Percentiles rank a stretch among this genome's conserved stretches.
phyloP scores from a whole-genome alignment of 1,140 invertebrate species.

The Meloidogyne exigua region DNA sequence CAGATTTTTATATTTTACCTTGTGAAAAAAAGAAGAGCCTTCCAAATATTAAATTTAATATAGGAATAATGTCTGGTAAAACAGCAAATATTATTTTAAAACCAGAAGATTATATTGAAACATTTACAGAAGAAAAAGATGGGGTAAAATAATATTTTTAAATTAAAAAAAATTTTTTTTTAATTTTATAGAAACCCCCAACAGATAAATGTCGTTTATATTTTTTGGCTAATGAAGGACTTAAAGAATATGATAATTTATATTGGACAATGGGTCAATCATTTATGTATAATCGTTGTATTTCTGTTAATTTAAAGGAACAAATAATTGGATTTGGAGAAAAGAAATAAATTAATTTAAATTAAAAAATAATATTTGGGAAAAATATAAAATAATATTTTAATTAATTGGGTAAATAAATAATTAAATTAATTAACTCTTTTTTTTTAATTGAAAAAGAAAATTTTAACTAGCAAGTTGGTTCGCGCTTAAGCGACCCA shows the following conservation, averaged over 20 bases:
- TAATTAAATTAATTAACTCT: too few species aligned
- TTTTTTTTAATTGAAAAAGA: too few species aligned
- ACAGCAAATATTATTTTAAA: neutral
- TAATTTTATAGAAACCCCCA: too few species aligned
- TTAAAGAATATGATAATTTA: neutral
- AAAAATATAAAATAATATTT: neutral
- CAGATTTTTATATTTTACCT: neutral
- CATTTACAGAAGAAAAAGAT: neutral
- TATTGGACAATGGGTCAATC: neutral
- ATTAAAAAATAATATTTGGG: neutral
- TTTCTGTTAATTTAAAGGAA: neutral
- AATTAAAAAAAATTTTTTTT: neutral
- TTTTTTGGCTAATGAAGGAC: neutral
- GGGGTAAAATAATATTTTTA: neutral
- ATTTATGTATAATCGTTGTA: constrained; percentile 1
- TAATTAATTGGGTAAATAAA: too few species aligned
- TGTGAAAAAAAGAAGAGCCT: neutral
- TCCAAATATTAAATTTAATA: neutral
- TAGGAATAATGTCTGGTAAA: neutral
- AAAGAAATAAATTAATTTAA: neutral
- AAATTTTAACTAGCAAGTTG: too few species aligned
- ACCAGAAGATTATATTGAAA: neutral
- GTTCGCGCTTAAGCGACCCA: too few species aligned
- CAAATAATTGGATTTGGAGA: neutral
- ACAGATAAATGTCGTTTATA: neutral